Evolutionary conservation across 2,888 invertebrate genomes (phyloP), one percentile per base, ranked within the genome.

Genomic region (Subacronicta megacephala): DNA sequence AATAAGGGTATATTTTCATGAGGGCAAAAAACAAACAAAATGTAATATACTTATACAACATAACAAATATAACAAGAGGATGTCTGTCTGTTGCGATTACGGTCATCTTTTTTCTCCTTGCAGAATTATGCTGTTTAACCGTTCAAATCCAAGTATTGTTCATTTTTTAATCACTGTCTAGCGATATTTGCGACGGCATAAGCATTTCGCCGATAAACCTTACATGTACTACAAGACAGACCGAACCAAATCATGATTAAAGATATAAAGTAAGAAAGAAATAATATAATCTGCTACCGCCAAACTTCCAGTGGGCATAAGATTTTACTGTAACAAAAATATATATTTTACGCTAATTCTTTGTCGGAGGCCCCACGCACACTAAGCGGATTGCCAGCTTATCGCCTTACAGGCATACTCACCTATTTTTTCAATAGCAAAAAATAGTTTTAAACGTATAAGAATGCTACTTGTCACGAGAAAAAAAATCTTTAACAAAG

Each of bases 341-440:
- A 90, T 92, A 90, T 93, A 93, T 91, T 90, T 84, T 84, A 88
- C 83, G 83, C 83, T 90, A 90, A 90, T 89, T 90, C 89, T 85
- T 80, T 70, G 72, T 52, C 71, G 67, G 74, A 82, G 84, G 86
- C 82, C 86, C 87, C 83, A 87, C 89, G 81, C 85, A 82, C 84
- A 70, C 83, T 93, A 94, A 93, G 92, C 91, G 91, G 94, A 93
- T 94, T 94, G 90, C 77, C 85, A 80, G 88, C 91, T 93, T 93
- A 93, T 89, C 90, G 89, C 82, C 85, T 88, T 87, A 89, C 82
- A 82, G 80, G 78, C 82, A 82, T 82, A 81, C 87, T 88, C 86
- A 89, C 90, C 88, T 89, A 91, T 87, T 89, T 92, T 83, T 85
- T 90, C 84, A 88, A 86, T 88, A 83, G 87, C 86, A 90, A 90